Evolutionary conservation across 2,888 invertebrate genomes (phyloP), one percentile per base, ranked within the genome.

Genomic region (Cheilosia vernalis): DNA sequence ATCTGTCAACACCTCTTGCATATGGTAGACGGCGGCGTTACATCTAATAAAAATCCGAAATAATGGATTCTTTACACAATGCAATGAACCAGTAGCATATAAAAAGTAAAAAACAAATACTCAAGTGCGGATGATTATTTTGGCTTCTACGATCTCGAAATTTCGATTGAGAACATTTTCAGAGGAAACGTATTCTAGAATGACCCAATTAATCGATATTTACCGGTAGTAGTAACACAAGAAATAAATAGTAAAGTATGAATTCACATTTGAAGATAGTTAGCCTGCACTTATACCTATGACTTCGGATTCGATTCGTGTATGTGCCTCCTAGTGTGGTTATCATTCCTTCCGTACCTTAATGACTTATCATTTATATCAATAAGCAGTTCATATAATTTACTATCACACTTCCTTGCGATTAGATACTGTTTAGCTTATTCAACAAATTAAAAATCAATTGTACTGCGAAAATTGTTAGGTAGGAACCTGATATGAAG

Each of bases 1-100:
- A 72, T 56, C 76, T 70, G 70, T 73, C 74, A 85, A 81, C 70
- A 81, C 56, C 64, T 74, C 64, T 74, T 70, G 53, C 61, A 70
- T 47, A 53, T 80, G 37, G 55, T 60, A 33, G 40, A 56, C 24
- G 63, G 66, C 66, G 81, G 70, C 69, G 58, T 81, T 76, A 69
- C 81, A 69, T 76, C 80, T 81, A 80, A 81, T 85, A 76, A 81
- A 81, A 85, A 40, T 85, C 72, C 42, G 72, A 78, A 84, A 63
- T 79, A 67, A 64, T 79, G 73, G 73, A 67, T 73, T 83, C 79
- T 73, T 78, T 64, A 67, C 47, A 77, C 66, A 64, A 37, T n/a
- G 78, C 78, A 72, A 78, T 72, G 72, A 72, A 83, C 67, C 79
- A 79, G 83, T 83, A 83, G 79, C 83, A 69, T 44, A 73, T 79